Base-by-base conservation (phyloP, 2,113 vertebrate species). In the Platycercus adscitus region DNA sequence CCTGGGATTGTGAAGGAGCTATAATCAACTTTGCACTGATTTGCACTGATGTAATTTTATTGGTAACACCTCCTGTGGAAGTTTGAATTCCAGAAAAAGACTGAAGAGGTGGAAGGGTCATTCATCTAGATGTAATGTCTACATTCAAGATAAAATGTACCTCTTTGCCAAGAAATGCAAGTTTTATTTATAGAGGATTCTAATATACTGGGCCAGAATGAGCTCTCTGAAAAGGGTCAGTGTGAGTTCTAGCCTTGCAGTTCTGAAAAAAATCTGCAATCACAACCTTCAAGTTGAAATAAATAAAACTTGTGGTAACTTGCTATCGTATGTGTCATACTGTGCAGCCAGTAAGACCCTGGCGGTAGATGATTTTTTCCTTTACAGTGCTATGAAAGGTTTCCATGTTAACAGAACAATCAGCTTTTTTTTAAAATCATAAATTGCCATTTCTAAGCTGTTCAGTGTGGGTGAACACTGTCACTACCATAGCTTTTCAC, bases 381-480 rank as follows among this genome's bases (percentile, higher is more conserved):
- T 92, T 90, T 50, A 78, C 95, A 89, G 15, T 52, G 20, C 37
- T 95, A 21, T 86, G 73, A 91, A 95, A 93, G 25, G 11, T 85
- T 94, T 85, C 93, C 72, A 84, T 55, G 70, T 71, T 97, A 96
- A 95, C 68, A 75, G 78, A 93, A 96, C n/a, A 95, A 79, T 44
- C 49, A 56, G 18, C 7, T 70, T 72, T 75, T 65, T 37, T 86
- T 95, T 69, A 13, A 63, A 72, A 65, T 47, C 69, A 76, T 84
- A 90, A 95, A 82, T 61, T 93, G 82, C 41, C 77, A 92, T 89
- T 88, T 84, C 73, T 80, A 65, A 91, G 37, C 64, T 78, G 26
- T 82, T 95, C 37, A 61, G 65, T 95, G 86, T 95, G 88, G 91
- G 70, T 70, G 81, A 86, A 37, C n/a, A 29, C 49, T 92, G 65